phyloP scores from a whole-genome alignment of 2,888 invertebrate genomes.

The Agelastica alni region DNA sequence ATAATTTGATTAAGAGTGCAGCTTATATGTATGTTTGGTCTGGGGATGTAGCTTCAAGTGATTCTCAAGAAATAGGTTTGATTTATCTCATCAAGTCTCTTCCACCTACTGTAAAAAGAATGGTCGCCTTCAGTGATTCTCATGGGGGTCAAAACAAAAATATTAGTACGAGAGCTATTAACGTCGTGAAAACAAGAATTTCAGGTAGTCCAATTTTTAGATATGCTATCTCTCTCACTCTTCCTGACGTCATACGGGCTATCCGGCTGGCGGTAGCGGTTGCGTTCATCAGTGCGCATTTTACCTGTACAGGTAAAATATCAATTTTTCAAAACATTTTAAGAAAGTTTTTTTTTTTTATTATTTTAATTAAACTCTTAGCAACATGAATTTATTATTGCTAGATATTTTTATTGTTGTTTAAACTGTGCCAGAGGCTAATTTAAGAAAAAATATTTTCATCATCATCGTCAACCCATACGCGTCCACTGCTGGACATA shows the following conservation, averaged over 20 bases:
- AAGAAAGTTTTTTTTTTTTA: constrained; percentile 9
- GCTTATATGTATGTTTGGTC: constrained; percentile 1
- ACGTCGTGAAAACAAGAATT: constrained; percentile 13
- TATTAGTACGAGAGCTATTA: too few species aligned
- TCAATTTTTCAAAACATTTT: constrained; percentile 15
- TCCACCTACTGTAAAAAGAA: too few species aligned
- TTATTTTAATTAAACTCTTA: constrained; percentile 15
- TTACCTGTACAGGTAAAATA: constrained; percentile 15
- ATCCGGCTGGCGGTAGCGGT: too few species aligned
- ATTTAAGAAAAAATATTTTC: background rate
- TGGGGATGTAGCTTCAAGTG: too few species aligned
- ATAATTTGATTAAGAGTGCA: background rate
- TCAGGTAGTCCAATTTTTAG: constrained; percentile 17
- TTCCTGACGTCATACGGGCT: constrained; percentile 16
- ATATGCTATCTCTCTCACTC: constrained; percentile 23
- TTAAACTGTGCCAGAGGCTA: constrained; percentile 9
- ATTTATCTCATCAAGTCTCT: too few species aligned
- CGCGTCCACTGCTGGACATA: too few species aligned
- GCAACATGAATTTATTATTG: constrained; percentile 18
- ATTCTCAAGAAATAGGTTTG: too few species aligned
- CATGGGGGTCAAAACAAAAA: too few species aligned
- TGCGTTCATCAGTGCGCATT: too few species aligned
- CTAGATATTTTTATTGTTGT: constrained; percentile 13
- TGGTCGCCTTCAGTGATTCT: too few species aligned
- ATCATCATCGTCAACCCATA: too few species aligned